Base-by-base conservation (phyloP, 2,888 invertebrate species). In the Tholera decimalis region DNA sequence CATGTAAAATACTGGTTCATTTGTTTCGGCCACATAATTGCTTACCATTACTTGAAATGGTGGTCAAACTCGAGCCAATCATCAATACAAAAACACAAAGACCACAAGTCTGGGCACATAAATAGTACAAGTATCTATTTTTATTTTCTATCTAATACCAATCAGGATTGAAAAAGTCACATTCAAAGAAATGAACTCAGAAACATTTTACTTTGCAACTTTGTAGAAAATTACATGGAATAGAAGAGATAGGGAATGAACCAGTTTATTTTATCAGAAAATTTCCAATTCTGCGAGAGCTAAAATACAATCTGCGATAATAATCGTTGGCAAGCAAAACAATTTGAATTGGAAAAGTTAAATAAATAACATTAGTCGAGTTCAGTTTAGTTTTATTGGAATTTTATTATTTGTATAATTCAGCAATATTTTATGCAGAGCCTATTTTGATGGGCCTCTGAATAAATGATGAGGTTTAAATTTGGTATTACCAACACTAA, bases 291-390 rank as follows among this genome's bases (percentile, higher is more conserved):
- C 50, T 33, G 56, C 41, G 26, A 44, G 49, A 66, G 60, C 63
- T 60, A 75, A 75, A 75, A 70, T 64, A 79, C 61, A 70, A 61
- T 77, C 55, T 61, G 22, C 58, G 63, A 71, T 79, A 76, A 77
- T 79, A 67, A 79, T 79, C 77, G 55, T 30, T 56, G 61, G 58
- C 72, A 75, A 76, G 75, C 71, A 64, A 70, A 77, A 64, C 55
- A 67, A 79, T 71, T 77, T 71, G 63, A 79, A 75, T 75, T 71
- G 63, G 46, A 63, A 79, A 68, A 79, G 64, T 57, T 64, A 66
- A 46, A 76, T 68, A 78, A 76, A 76, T 64, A 78, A 76, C 65
- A 72, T 76, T 60, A 80, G 59, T 68, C 41, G 41, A 44, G 64
- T 68, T 71, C 75, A 62, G 68, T 70, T 71, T 71, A 61, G 62